Conservation (phyloP, 2,888 invertebrate genomes). For the Mamestra brassicae region DNA sequence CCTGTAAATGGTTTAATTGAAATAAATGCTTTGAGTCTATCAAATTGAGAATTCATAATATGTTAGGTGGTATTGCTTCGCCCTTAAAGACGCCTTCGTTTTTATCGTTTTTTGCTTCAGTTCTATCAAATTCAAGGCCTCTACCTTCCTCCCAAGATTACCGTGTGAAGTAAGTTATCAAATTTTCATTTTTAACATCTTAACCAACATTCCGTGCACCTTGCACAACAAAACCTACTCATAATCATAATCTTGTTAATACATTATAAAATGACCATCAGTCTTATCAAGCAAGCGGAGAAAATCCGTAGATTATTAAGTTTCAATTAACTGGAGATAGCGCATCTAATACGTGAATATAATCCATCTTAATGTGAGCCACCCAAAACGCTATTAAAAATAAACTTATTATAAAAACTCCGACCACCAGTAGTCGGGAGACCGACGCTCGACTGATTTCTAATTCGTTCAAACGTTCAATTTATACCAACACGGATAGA, state of each 20-base stretch:
- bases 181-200: conserved; percentile 5
- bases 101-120: not conserved
- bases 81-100: no score
- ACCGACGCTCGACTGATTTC: conserved; percentile 77
- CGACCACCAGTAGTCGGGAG: conserved; percentile 69
- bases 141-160: not conserved
- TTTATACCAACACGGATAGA: conserved; percentile 84
- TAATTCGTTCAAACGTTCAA: conserved; percentile 83
- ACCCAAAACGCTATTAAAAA: conserved; percentile 77
- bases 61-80: no score
- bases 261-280: conserved; percentile 65
- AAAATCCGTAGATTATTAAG: conserved; percentile 70
- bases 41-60: not conserved
- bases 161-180: not conserved
- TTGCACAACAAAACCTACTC: conserved; percentile 42
- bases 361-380: conserved; percentile 72
- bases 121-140: not conserved
- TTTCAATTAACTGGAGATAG: conserved; percentile 78
- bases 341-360: conserved; percentile 73
- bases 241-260: conserved; percentile 67
- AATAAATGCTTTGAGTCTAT: not conserved
- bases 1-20: not conserved
- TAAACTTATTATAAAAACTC: conserved; percentile 70
- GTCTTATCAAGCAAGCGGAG: conserved; percentile 60
- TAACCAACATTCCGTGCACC: conserved; percentile 22